Conservation (phyloP, 2,113 vertebrate genomes). For the Phodopus roborovskii region DNA sequence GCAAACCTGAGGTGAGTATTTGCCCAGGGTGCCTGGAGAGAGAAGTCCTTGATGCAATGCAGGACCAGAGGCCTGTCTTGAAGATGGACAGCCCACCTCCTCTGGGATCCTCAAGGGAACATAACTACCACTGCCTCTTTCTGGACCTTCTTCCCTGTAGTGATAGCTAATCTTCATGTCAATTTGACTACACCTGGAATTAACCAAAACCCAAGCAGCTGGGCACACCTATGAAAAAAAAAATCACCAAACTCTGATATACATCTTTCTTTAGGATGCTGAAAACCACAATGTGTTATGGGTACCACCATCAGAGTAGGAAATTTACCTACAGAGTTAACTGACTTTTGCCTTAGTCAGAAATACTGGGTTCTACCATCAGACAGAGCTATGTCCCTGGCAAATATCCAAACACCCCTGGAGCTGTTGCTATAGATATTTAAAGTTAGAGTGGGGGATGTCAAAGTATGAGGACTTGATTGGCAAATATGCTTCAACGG, state of each 20-base stretch:
- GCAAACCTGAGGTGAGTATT: neutral
- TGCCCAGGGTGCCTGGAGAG: neutral
- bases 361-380: neutral
- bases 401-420: neutral
- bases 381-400: neutral
- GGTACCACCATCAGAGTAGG: too few species aligned
- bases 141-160: neutral
- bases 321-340: neutral
- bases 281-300: neutral
- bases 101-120: too few species aligned
- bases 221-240: neutral
- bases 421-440: accelerated
- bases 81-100: neutral
- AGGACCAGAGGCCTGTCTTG: neutral
- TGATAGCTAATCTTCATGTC: neutral
- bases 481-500: neutral
- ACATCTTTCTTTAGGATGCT: neutral
- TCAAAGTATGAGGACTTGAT: accelerated
- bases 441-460: accelerated
- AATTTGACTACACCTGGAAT: neutral
- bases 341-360: neutral
- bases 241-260: neutral
- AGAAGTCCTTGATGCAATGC: neutral
- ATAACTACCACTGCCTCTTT: neutral
- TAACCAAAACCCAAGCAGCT: neutral